phyloP scores from a whole-genome alignment of 2,888 invertebrate genomes.

The Silvanus unidentatus region DNA sequence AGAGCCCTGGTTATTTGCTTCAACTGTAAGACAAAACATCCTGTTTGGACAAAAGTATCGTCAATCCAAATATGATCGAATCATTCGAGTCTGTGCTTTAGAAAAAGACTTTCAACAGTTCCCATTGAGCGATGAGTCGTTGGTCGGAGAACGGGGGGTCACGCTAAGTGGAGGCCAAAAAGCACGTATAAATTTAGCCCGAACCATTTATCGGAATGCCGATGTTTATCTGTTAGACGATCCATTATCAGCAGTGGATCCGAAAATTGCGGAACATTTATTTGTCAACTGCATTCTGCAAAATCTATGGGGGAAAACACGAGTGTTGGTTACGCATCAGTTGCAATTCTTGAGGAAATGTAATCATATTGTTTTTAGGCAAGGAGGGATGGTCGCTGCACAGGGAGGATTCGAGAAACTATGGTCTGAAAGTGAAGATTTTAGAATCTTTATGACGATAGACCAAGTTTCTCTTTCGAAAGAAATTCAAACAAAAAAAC shows the following conservation, averaged over 20 bases:
- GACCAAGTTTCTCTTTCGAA: too few species aligned
- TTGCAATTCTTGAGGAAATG: constrained; percentile 55
- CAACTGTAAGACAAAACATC: constrained; percentile 69
- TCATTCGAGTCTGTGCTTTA: constrained; percentile 58
- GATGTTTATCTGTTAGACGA: constrained; percentile 72
- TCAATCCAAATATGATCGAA: constrained; percentile 43
- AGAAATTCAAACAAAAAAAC: too few species aligned
- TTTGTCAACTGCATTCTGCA: constrained; percentile 64
- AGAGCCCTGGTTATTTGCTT: constrained; percentile 70
- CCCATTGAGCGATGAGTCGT: constrained; percentile 63
- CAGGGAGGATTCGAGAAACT: constrained; percentile 43
- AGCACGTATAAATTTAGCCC: constrained; percentile 67
- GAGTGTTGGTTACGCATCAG: constrained; percentile 65
- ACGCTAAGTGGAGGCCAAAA: constrained; percentile 73
- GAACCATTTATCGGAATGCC: constrained; percentile 69
- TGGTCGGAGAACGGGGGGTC: constrained; percentile 71
- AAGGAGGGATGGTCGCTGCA: constrained; percentile 50
- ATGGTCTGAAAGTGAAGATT: constrained; percentile 53
- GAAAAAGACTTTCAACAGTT: constrained; percentile 62
- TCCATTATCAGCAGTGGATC: constrained; percentile 71
- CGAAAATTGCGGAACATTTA: constrained; percentile 66
- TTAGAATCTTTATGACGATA: constrained; percentile 42
- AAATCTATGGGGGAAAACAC: constrained; percentile 51
- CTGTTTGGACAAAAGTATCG: constrained; percentile 64
- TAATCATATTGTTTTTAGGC: constrained; percentile 50